phyloP scores from a whole-genome alignment of 2,113 vertebrate species.

The Myotis lucifugus region DNA sequence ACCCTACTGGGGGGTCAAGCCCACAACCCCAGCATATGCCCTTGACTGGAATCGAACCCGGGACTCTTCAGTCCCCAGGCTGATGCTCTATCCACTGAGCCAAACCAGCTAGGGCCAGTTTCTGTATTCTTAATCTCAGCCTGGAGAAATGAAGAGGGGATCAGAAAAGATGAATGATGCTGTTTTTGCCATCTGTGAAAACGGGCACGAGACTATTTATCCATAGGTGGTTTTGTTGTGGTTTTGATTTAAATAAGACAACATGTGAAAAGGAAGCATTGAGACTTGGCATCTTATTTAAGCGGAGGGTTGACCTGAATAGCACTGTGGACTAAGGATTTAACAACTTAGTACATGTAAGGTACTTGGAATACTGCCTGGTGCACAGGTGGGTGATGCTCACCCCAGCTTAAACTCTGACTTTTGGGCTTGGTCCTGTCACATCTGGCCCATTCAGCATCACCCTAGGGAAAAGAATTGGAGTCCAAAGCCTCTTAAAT shows the following conservation, averaged over 20 bases:
- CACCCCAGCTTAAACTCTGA: neutral
- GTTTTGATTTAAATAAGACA: neutral
- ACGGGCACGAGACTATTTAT: neutral
- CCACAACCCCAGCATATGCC: no score
- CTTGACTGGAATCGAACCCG: no score
- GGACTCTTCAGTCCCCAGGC: no score
- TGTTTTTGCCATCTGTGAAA: neutral
- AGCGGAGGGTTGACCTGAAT: neutral
- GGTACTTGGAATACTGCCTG: neutral
- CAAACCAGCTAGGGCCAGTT: neutral
- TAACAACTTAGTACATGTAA: neutral
- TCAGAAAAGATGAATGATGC: neutral
- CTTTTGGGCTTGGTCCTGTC: neutral
- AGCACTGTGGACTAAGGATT: neutral
- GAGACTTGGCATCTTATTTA: slow-evolving; percentile 1
- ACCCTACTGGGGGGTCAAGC: no score
- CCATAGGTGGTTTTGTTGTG: neutral
- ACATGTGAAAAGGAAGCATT: neutral
- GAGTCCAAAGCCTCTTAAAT: neutral
- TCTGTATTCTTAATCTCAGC: neutral
- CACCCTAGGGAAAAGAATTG: neutral
- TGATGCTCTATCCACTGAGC: no score
- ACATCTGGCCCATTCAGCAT: neutral
- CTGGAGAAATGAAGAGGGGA: neutral
- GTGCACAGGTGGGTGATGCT: neutral